phyloP scores from a whole-genome alignment of 1,140 invertebrate species.

The Nautilus pompilius region DNA sequence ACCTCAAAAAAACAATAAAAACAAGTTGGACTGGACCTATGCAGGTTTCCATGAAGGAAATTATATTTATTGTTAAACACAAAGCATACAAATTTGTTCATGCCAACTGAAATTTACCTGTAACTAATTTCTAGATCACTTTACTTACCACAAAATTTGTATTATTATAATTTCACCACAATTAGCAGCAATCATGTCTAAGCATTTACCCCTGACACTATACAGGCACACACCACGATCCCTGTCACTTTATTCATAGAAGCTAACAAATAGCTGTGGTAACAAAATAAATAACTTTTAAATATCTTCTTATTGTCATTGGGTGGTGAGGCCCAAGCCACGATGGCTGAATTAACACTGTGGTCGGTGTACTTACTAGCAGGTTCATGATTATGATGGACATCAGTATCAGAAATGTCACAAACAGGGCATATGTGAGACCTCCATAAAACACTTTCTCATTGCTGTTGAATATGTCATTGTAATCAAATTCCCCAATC shows the following conservation, averaged over 20 bases:
- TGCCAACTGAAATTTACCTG: no score
- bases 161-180: no score
- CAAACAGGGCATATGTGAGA: conserved; percentile 48
- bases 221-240: background rate
- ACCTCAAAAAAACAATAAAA: no score
- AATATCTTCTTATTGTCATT: no score
- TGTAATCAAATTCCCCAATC: conserved; percentile 58
- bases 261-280: no score
- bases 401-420: conserved; percentile 55
- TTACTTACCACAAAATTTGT: no score
- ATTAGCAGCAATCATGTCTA: background rate
- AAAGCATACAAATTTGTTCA: no score
- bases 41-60: no score
- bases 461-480: conserved; percentile 38
- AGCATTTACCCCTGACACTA: background rate
- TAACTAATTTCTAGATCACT: no score
- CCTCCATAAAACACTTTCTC: conserved; percentile 19
- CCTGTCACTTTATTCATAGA: no score
- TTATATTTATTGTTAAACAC: no score
- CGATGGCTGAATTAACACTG: background rate
- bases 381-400: conserved; percentile 58
- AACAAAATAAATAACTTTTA: background rate
- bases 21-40: no score
- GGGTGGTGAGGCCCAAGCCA: background rate
- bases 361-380: conserved; percentile 36